These are phyloP conservation scores for Drosophila fulvimacula DNA, from an alignment of 2,888 invertebrate species.

Conservation along the genomic window DNA sequence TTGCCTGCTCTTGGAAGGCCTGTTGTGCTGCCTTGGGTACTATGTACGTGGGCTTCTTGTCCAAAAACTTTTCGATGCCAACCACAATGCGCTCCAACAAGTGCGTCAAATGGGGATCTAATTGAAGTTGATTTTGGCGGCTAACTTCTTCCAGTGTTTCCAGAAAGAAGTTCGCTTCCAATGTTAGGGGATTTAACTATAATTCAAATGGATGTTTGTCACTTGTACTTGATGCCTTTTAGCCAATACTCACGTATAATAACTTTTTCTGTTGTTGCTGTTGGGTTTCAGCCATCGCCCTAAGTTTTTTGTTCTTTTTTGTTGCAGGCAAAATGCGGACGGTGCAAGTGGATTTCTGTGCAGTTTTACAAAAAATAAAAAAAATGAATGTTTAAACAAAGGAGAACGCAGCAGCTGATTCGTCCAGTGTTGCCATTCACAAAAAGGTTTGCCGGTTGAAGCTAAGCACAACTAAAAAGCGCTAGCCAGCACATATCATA, in stretches of 20 bases:
- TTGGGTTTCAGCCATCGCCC: constrained; percentile 53
- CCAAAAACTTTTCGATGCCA: constrained; percentile 73
- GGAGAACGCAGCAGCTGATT: constrained; percentile 53
- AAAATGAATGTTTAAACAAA: constrained; percentile 20
- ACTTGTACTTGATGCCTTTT: not conserved
- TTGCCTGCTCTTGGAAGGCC: constrained; percentile 7
- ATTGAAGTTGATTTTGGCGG: constrained; percentile 32
- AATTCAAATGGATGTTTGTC: not conserved
- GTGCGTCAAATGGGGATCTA: constrained; percentile 69
- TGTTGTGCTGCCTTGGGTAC: constrained; percentile 23
- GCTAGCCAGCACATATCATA: constrained; percentile 5
- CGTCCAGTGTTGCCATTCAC: constrained; percentile 48
- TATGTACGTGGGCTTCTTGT: constrained; percentile 63
- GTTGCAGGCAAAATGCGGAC: not conserved
- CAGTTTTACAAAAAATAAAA: constrained; percentile 6
- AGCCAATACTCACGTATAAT: constrained; percentile 59
- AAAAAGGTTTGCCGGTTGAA: constrained; percentile 20
- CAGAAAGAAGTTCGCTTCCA: constrained; percentile 77
- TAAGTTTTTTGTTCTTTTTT: constrained; percentile 52
- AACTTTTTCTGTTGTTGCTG: constrained; percentile 26
- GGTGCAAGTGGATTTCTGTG: constrained; percentile 11
- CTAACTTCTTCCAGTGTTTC: constrained; percentile 58
- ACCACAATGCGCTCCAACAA: constrained; percentile 68
- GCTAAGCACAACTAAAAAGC: constrained; percentile 2
- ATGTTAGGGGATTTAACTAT: constrained; percentile 77